These are phyloP conservation scores for Scalopus aquaticus DNA, from an alignment of 2,113 vertebrate genomes.

Conservation along the genomic window DNA sequence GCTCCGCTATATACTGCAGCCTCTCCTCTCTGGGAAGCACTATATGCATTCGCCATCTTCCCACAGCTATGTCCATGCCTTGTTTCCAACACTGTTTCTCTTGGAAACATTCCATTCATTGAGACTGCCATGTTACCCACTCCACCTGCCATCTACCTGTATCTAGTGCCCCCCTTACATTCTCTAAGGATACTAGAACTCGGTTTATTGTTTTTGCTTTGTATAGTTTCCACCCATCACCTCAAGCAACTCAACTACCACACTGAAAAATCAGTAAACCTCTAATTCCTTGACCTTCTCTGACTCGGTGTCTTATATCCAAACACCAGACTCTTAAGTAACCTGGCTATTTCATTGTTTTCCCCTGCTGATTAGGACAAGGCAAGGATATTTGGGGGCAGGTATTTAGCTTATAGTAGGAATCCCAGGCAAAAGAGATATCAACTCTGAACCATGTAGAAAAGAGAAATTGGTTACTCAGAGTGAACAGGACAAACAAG, in stretches of 20 bases:
- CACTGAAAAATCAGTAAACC: background rate
- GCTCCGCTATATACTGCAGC: too few species aligned
- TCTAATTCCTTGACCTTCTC: background rate
- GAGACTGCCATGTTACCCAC: background rate
- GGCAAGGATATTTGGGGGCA: background rate
- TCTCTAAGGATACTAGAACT: background rate
- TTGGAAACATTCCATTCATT: background rate
- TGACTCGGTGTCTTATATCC: background rate
- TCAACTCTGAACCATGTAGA: background rate
- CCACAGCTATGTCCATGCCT: background rate
- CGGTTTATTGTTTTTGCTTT: background rate
- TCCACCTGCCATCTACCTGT: background rate
- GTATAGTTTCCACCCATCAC: background rate
- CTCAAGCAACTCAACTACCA: background rate
- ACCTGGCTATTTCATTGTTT: background rate
- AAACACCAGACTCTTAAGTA: background rate
- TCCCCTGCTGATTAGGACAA: background rate
- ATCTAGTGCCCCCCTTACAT: background rate
- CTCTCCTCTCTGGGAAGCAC: background rate
- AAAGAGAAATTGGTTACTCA: background rate
- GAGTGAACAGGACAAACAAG: background rate
- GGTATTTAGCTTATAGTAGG: background rate
- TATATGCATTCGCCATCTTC: background rate
- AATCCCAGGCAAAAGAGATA: background rate
- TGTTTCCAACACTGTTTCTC: background rate